A percentile compares a stretch with the other conserved stretches of the same genome.
These are phyloP conservation scores for Calliopsis andreniformis DNA, from an alignment of 1,140 invertebrate species.

Conservation along the genomic window DNA sequence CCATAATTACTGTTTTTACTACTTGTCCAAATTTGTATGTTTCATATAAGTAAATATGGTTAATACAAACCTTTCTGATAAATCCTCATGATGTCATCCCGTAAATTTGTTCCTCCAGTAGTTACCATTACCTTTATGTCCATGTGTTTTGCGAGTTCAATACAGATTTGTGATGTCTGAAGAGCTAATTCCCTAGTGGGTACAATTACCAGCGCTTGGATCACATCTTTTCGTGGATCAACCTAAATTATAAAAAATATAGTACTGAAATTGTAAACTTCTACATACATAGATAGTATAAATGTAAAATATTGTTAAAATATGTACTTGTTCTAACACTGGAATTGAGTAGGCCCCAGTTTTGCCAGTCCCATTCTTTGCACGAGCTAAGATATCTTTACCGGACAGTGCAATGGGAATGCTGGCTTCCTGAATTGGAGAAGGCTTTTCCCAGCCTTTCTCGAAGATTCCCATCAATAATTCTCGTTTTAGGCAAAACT, in stretches of 20 bases:
- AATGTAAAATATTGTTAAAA: background rate
- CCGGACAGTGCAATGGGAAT: slow-evolving; percentile 99
- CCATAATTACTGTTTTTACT: too few species aligned
- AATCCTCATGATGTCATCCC: slow-evolving; percentile 99
- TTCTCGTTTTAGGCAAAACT: slow-evolving; percentile 98
- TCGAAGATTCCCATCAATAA: slow-evolving; percentile 99
- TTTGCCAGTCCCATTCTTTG: slow-evolving; percentile 99
- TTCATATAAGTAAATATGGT: slow-evolving; percentile 3
- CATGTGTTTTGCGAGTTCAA: slow-evolving; percentile 98
- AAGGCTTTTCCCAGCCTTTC: slow-evolving; percentile 99
- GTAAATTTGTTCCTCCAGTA: slow-evolving; percentile 98
- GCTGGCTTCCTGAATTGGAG: slow-evolving; percentile 99
- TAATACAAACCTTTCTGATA: slow-evolving; percentile 93
- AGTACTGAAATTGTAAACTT: too few species aligned
- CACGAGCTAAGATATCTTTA: slow-evolving; percentile 98
- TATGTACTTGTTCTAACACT: slow-evolving; percentile 90
- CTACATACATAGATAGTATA: background rate
- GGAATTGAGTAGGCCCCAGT: slow-evolving; percentile 99
- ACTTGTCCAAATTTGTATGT: too few species aligned
- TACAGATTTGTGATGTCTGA: slow-evolving; percentile 99
- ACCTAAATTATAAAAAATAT: slow-evolving; percentile 82
- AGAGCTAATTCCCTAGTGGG: slow-evolving; percentile 99
- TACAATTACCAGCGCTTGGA: slow-evolving; percentile 99
- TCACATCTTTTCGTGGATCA: slow-evolving; percentile 93
- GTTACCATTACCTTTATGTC: slow-evolving; percentile 99